Conservation (phyloP, 2,888 invertebrate species). For the Molorchus minor region DNA sequence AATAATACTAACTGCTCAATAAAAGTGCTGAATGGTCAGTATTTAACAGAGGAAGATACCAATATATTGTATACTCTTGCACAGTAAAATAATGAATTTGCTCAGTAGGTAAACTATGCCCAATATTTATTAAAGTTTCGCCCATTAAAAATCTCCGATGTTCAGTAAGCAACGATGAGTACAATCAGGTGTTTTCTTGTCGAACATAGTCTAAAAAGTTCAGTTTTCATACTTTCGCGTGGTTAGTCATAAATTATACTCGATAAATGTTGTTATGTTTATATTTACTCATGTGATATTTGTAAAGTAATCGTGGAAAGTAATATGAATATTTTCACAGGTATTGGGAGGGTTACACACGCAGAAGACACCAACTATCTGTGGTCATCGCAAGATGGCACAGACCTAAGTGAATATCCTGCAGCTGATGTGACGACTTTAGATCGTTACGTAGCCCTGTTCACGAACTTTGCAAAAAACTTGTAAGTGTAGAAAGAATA, state of each 20-base stretch:
- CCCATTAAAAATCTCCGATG: background rate
- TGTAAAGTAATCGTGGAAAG: too few species aligned
- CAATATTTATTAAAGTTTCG: slow-evolving; percentile 3
- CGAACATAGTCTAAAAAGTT: too few species aligned
- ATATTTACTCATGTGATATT: too few species aligned
- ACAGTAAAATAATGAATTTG: too few species aligned
- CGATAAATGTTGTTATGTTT: too few species aligned
- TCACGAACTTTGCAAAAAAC: slow-evolving; percentile 37
- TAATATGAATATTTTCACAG: slow-evolving; percentile 22
- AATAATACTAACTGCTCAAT: too few species aligned
- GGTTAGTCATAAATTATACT: too few species aligned
- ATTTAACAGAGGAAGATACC: too few species aligned
- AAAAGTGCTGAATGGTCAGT: too few species aligned
- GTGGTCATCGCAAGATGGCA: slow-evolving; percentile 24
- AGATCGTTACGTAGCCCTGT: slow-evolving; percentile 26
- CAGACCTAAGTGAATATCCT: slow-evolving; percentile 6
- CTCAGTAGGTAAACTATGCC: background rate
- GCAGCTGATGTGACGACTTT: slow-evolving; percentile 27
- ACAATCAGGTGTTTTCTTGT: background rate
- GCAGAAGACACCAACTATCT: slow-evolving; percentile 35
- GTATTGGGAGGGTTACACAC: slow-evolving; percentile 32
- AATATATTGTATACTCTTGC: too few species aligned
- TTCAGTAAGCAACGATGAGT: background rate
- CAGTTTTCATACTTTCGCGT: slow-evolving; percentile 1
- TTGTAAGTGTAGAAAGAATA: slow-evolving; percentile 29